phyloP scores from a whole-genome alignment of 2,797 vertebrate species.

The Anguilla obscura region DNA sequence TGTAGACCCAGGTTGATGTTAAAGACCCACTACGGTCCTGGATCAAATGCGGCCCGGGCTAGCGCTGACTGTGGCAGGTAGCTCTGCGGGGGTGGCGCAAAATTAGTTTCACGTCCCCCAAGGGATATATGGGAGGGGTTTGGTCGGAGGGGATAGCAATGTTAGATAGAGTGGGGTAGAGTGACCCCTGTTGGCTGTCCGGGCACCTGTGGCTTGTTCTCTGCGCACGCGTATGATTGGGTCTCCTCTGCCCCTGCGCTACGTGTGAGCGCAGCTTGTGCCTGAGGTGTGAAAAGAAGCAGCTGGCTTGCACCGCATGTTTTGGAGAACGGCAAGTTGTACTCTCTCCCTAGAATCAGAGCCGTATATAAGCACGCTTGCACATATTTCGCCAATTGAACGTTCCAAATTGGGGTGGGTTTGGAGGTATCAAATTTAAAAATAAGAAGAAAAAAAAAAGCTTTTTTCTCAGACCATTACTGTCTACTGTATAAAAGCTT shows the following conservation, averaged over 20 bases:
- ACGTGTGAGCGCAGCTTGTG: no score
- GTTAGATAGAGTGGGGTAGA: no score
- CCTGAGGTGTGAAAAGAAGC: background rate
- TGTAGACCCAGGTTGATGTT: background rate
- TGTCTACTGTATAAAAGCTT: background rate
- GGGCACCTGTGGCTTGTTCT: background rate
- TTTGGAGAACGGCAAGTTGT: background rate
- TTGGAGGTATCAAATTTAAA: background rate
- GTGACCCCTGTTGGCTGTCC: background rate
- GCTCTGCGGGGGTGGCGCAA: background rate
- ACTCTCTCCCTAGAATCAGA: background rate
- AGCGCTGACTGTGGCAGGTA: background rate
- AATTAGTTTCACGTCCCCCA: background rate
- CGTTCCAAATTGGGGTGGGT: background rate
- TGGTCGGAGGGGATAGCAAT: no score
- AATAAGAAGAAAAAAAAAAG: background rate
- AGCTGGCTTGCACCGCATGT: background rate
- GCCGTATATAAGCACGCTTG: background rate
- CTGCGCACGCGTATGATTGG: background rate
- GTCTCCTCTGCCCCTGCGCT: background rate
- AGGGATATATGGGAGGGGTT: background rate
- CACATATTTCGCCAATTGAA: background rate
- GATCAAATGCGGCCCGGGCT: background rate
- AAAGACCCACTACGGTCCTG: background rate
- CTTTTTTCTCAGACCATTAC: background rate